These are phyloP conservation scores for Tachina fera DNA, from an alignment of 2,888 invertebrate genomes.

Conservation along the genomic window DNA sequence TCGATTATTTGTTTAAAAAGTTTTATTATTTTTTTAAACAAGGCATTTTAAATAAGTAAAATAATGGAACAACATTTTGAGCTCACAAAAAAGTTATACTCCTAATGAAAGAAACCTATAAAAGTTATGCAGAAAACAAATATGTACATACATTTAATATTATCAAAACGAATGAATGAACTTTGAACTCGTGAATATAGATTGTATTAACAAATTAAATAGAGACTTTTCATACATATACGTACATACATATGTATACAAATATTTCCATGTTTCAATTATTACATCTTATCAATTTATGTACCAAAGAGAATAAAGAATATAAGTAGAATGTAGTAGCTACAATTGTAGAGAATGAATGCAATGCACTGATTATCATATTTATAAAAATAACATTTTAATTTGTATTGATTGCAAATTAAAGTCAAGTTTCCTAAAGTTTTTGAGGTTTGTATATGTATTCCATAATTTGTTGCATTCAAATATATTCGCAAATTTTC, in stretches of 20 bases:
- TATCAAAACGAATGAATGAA: conserved; percentile 49
- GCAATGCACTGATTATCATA: background rate
- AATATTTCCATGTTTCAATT: background rate
- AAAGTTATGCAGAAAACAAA: conserved; percentile 14
- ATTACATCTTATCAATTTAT: conserved; percentile 2
- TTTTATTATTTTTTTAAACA: too few relatives aligned
- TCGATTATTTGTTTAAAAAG: too few relatives aligned
- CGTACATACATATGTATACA: background rate
- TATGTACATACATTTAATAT: conserved; percentile 6
- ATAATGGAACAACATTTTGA: background rate
- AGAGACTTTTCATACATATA: background rate
- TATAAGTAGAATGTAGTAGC: too few relatives aligned
- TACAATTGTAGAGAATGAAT: background rate
- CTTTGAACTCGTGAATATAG: conserved; percentile 34
- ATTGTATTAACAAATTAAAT: conserved; percentile 51
- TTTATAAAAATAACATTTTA: background rate
- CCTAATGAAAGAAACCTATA: conserved; percentile 12
- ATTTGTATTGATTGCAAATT: background rate
- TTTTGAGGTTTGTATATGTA: too few relatives aligned
- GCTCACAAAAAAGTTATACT: background rate
- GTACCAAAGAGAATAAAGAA: background rate
- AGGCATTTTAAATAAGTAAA: too few relatives aligned
- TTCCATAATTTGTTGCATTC: too few relatives aligned
- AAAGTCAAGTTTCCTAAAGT: too few relatives aligned
- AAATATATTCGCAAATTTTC: too few relatives aligned